Conservation (phyloP, 2,888 invertebrate genomes). For the Hirtodrosophila cameraria region DNA sequence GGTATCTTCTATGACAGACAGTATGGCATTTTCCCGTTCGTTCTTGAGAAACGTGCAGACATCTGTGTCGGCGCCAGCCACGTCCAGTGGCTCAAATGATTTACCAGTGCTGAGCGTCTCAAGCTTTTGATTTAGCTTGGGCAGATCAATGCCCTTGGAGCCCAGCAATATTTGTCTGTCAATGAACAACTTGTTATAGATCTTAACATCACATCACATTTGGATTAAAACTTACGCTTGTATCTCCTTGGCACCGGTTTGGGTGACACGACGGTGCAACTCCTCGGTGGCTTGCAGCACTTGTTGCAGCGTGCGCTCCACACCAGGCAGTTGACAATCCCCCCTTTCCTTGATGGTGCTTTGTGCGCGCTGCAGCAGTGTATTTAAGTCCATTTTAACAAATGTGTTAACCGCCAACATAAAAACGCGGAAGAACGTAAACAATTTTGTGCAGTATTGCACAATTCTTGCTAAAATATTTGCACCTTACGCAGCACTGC, state of each 20-base stretch:
- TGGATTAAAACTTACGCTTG: slow-evolving; percentile 88
- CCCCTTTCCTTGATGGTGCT: slow-evolving; percentile 94
- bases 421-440: slow-evolving; percentile 39
- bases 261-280: slow-evolving; percentile 93
- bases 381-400: slow-evolving; percentile 89
- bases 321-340: slow-evolving; percentile 92
- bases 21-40: slow-evolving; percentile 96
- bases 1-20: slow-evolving; percentile 95
- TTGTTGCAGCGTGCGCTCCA: slow-evolving; percentile 95
- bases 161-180: slow-evolving; percentile 94
- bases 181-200: not conserved
- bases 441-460: slow-evolving; percentile 37
- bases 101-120: slow-evolving; percentile 93
- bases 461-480: not conserved
- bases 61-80: slow-evolving; percentile 94
- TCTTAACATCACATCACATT: slow-evolving; percentile 48
- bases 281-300: slow-evolving; percentile 95
- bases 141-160: slow-evolving; percentile 95
- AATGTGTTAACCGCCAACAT: slow-evolving; percentile 17
- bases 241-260: slow-evolving; percentile 93
- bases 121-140: slow-evolving; percentile 95
- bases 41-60: slow-evolving; percentile 95
- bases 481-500: slow-evolving; percentile 13
- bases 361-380: slow-evolving; percentile 96
- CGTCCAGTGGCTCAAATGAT: slow-evolving; percentile 94